phyloP scores from a whole-genome alignment of 2,113 vertebrate genomes.

The Carassius auratus region DNA sequence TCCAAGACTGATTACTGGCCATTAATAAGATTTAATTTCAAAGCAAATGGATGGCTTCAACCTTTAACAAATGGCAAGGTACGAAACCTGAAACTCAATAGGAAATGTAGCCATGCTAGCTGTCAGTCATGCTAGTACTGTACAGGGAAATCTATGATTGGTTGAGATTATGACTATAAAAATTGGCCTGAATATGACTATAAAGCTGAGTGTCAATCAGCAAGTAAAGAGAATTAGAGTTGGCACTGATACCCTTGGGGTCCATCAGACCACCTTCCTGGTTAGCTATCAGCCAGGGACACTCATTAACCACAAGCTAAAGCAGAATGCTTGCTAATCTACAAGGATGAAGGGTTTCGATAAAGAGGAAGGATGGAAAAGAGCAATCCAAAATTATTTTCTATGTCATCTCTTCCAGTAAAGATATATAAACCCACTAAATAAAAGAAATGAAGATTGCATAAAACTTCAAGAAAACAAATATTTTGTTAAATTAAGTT shows the following conservation, averaged over 20 bases:
- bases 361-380: not conserved
- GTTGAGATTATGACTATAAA: constrained; percentile 23
- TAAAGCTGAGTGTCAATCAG: constrained; percentile 63
- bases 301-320: constrained; percentile 59
- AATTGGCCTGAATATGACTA: constrained; percentile 59
- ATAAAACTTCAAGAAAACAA: not conserved
- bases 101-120: constrained; percentile 25
- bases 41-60: not conserved
- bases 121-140: constrained; percentile 19
- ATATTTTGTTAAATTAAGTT: not conserved
- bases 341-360: constrained; percentile 38
- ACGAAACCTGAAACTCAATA: constrained; percentile 11
- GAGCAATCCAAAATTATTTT: not conserved
- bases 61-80: not conserved
- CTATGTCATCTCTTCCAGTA: not conserved
- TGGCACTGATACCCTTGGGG: constrained; percentile 10
- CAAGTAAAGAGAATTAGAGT: constrained; percentile 45
- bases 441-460: not conserved
- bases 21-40: constrained; percentile 12
- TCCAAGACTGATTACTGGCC: constrained; percentile 15
- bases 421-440: not conserved
- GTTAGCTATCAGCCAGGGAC: constrained; percentile 54
- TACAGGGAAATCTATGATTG: constrained; percentile 49
- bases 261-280: constrained; percentile 48
- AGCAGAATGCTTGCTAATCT: constrained; percentile 35